A percentile compares a stretch with the other conserved stretches of the same genome.
phyloP scores from a whole-genome alignment of 2,888 invertebrate genomes.

The Mesorhabditis spiculigera region DNA sequence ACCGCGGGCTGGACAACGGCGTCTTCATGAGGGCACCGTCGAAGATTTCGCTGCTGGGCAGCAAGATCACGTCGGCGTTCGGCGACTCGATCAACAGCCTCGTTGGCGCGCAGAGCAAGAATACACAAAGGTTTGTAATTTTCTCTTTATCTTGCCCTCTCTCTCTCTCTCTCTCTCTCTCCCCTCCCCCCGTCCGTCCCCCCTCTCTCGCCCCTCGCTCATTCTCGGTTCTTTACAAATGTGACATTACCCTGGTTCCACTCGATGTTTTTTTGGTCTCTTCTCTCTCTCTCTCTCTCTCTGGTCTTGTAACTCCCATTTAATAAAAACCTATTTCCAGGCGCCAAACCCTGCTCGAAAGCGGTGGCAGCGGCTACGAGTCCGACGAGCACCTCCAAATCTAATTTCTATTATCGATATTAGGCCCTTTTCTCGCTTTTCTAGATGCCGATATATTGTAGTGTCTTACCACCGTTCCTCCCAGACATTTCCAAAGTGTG shows the following conservation, averaged over 20 bases:
- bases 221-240: neutral
- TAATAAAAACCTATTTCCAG: neutral
- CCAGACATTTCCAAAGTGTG: too few relatives aligned
- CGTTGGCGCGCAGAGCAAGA: conserved; percentile 12
- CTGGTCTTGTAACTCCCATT: neutral
- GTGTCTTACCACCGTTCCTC: too few relatives aligned
- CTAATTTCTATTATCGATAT: too few relatives aligned
- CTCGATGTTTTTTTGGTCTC: neutral
- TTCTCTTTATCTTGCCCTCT: neutral
- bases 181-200: neutral
- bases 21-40: conserved; percentile 25
- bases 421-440: too few relatives aligned
- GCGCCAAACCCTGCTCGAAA: conserved; percentile 15
- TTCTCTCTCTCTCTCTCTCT: too few relatives aligned
- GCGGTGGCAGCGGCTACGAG: conserved; percentile 19
- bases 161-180: neutral
- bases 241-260: neutral
- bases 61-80: conserved; percentile 24
- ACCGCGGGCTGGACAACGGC: conserved; percentile 75
- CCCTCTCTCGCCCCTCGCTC: neutral
- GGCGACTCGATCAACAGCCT: conserved; percentile 27
- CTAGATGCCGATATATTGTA: too few relatives aligned
- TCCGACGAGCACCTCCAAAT: conserved; percentile 25
- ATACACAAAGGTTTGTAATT: conserved; percentile 7
- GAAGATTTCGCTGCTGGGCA: conserved; percentile 24